Percentiles rank a stretch among this genome's conserved stretches.
These are phyloP conservation scores for Odobenus rosmarus DNA, from an alignment of 2,113 vertebrate genomes.

Conservation along the genomic window DNA sequence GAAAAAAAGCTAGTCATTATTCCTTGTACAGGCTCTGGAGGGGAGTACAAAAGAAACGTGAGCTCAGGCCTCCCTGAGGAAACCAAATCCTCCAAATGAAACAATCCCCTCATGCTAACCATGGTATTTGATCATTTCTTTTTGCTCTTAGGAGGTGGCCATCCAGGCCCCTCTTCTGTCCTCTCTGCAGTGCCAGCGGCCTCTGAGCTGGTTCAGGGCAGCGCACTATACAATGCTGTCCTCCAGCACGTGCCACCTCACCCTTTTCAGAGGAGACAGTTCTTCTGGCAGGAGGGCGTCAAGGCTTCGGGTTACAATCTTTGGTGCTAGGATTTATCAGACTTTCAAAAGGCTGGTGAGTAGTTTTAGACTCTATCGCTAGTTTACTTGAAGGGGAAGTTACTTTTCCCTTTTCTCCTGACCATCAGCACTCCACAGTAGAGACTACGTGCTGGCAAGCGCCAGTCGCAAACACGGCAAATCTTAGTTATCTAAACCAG, in stretches of 20 bases:
- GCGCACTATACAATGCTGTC: accelerated
- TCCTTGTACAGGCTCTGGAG: background rate
- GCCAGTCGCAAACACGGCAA: background rate
- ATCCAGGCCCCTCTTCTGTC: background rate
- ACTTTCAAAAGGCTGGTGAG: background rate
- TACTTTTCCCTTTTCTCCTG: background rate
- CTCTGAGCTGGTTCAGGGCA: background rate
- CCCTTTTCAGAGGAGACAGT: background rate
- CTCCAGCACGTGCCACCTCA: background rate
- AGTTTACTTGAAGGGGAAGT: background rate
- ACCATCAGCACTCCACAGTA: accelerated
- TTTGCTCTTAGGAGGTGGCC: background rate
- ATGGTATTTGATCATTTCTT: background rate
- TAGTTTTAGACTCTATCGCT: background rate
- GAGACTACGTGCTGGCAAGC: background rate
- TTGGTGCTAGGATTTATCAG: background rate
- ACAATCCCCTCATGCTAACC: background rate
- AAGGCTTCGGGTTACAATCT: background rate
- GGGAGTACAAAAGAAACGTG: accelerated
- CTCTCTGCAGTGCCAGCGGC: background rate
- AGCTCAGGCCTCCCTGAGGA: background rate
- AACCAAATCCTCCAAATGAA: background rate
- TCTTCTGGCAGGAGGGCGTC: background rate
- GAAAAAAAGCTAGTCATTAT: background rate
- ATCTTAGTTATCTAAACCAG: background rate